These are phyloP conservation scores for Isurus oxyrinchus DNA, from an alignment of 2,113 vertebrate species.

Conservation along the genomic window DNA sequence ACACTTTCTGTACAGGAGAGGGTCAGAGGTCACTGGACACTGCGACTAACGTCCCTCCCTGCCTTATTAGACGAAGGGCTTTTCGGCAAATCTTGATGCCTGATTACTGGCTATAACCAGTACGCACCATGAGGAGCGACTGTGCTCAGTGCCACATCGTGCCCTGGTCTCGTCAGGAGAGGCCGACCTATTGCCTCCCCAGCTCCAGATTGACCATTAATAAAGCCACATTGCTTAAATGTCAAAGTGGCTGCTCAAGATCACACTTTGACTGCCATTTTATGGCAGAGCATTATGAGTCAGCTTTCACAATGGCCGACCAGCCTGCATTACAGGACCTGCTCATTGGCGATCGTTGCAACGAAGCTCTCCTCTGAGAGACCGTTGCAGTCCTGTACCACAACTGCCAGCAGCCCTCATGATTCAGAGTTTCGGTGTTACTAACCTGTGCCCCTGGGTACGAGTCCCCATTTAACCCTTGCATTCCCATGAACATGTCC, in stretches of 20 bases:
- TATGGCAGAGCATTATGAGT: not conserved
- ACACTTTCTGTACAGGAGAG: not conserved
- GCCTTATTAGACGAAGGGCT: too few relatives aligned
- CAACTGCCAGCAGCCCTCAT: too few relatives aligned
- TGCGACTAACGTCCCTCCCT: not conserved
- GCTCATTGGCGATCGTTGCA: not conserved
- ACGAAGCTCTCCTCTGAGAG: not conserved
- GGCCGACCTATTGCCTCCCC: too few relatives aligned
- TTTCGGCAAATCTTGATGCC: not conserved
- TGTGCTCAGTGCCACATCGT: too few relatives aligned
- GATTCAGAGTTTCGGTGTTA: not conserved
- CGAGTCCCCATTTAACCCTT: conserved; percentile 78
- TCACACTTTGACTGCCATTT: not conserved
- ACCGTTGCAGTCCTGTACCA: not conserved
- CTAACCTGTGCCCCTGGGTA: conserved; percentile 74
- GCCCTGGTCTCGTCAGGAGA: too few relatives aligned
- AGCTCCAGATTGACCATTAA: too few relatives aligned
- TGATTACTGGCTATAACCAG: not conserved
- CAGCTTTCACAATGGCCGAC: not conserved
- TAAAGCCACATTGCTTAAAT: too few relatives aligned
- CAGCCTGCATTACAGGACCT: too few relatives aligned
- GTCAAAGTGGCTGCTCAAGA: too few relatives aligned
- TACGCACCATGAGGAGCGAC: too few relatives aligned
- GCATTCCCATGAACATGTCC: conserved; percentile 81
- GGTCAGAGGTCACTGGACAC: not conserved